These are phyloP conservation scores for Austrofundulus limnaeus DNA, from an alignment of 2,113 vertebrate genomes.

Conservation along the genomic window DNA sequence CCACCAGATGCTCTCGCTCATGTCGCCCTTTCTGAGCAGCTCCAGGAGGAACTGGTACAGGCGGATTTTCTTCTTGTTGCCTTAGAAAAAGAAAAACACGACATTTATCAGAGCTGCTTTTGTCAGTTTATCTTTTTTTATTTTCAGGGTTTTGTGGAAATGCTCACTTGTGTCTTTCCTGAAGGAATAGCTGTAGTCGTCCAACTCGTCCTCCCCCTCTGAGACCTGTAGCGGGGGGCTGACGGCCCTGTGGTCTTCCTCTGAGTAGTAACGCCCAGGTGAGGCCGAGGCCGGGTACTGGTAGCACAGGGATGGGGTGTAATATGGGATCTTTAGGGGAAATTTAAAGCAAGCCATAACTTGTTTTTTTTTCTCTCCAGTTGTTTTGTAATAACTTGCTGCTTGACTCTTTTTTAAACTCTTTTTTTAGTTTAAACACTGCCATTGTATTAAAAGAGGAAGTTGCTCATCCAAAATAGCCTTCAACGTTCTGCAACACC, in stretches of 20 bases:
- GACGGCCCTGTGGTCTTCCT: slow-evolving; percentile 59
- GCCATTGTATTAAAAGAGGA: slow-evolving; percentile 64
- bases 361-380: slow-evolving; percentile 18
- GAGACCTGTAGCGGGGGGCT: slow-evolving; percentile 68
- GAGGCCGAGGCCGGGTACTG: slow-evolving; percentile 55
- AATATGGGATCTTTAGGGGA: slow-evolving; percentile 63
- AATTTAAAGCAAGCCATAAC: slow-evolving; percentile 15
- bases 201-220: slow-evolving; percentile 67
- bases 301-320: slow-evolving; percentile 58
- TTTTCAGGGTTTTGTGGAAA: slow-evolving; percentile 5
- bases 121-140: neutral
- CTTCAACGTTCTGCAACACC: slow-evolving; percentile 18
- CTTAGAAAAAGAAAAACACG: slow-evolving; percentile 23
- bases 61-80: slow-evolving; percentile 74
- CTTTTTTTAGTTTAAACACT: slow-evolving; percentile 20
- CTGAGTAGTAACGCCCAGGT: slow-evolving; percentile 58
- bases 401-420: slow-evolving; percentile 29
- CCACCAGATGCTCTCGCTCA: slow-evolving; percentile 80
- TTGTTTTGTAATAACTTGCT: slow-evolving; percentile 23
- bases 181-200: slow-evolving; percentile 45
- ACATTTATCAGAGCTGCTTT: neutral
- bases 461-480: slow-evolving; percentile 63
- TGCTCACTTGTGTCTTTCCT: slow-evolving; percentile 63
- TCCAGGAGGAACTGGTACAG: slow-evolving; percentile 82
- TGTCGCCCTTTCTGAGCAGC: slow-evolving; percentile 75